phyloP scores from a whole-genome alignment of 30 jellyfish, hydroid and myxozoan species.

The Chrysaora quinquecirrha region DNA sequence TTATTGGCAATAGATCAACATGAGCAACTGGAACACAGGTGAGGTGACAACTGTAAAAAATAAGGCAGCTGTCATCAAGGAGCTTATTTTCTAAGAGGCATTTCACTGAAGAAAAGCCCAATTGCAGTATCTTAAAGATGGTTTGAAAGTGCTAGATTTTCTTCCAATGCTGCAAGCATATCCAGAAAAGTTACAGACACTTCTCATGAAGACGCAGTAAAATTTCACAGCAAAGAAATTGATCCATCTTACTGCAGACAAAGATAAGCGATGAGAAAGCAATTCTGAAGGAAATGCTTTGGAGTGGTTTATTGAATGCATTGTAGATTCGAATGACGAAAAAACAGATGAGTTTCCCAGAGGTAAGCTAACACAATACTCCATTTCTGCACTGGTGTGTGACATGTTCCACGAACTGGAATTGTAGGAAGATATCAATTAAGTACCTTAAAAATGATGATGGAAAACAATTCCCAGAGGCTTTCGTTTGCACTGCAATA shows the following conservation, averaged over 20 bases:
- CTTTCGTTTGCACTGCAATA: slow-evolving; percentile 21
- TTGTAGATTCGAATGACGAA: not conserved
- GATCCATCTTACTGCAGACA: slow-evolving; percentile 14
- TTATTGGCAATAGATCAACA: slow-evolving; percentile 42
- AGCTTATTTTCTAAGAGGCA: slow-evolving; percentile 23
- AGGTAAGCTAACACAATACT: slow-evolving; percentile 29
- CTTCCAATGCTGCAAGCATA: slow-evolving; percentile 13
- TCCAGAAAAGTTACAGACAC: not conserved
- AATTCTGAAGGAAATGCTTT: slow-evolving; percentile 29
- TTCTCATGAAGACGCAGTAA: slow-evolving; percentile 6
- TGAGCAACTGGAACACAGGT: slow-evolving; percentile 19
- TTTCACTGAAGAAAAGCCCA: slow-evolving; percentile 28
- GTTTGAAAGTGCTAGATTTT: slow-evolving; percentile 15
- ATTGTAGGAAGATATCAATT: slow-evolving; percentile 1
- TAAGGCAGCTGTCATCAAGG: slow-evolving; percentile 17
- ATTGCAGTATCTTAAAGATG: slow-evolving; percentile 9
- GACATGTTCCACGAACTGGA: slow-evolving; percentile 21
- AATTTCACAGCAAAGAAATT: slow-evolving; percentile 13
- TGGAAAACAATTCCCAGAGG: slow-evolving; percentile 25
- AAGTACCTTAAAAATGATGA: slow-evolving; percentile 22
- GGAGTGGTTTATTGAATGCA: slow-evolving; percentile 23
- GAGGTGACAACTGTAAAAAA: slow-evolving; percentile 18
- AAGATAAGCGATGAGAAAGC: slow-evolving; percentile 10
- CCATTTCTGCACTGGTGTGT: slow-evolving; percentile 37
- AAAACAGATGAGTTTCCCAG: slow-evolving; percentile 31